These are phyloP conservation scores for Oncorhynchus nerka DNA, from an alignment of 2,113 vertebrate species.

Conservation along the genomic window DNA sequence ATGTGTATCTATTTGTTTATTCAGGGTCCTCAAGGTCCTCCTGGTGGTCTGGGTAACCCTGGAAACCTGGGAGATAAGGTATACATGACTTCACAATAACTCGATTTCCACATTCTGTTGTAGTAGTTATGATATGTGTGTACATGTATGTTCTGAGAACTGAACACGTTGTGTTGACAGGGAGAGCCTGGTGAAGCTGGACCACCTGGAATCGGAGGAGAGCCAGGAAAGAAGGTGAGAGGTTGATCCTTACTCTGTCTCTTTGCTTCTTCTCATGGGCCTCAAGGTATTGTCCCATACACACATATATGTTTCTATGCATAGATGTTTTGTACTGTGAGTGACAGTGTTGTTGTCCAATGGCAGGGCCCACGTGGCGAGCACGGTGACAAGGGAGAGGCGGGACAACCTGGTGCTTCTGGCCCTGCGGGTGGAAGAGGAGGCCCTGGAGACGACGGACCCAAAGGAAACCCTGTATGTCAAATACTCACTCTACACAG, in stretches of 20 bases:
- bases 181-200: conserved; percentile 93
- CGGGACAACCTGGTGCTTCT: conserved; percentile 87
- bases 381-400: conserved; percentile 94
- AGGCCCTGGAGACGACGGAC: conserved; percentile 94
- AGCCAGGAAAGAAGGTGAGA: conserved; percentile 85
- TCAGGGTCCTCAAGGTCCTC: conserved; percentile 90
- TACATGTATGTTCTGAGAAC: background rate
- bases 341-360: background rate
- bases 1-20: background rate
- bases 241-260: background rate
- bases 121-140: too few relatives aligned
- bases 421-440: conserved; percentile 95
- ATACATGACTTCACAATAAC: conserved; percentile 21
- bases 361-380: conserved; percentile 93
- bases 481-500: too few relatives aligned
- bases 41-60: conserved; percentile 93
- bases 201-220: conserved; percentile 90
- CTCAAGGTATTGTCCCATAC: too few relatives aligned
- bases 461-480: conserved; percentile 95
- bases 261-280: too few relatives aligned
- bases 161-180: conserved; percentile 60
- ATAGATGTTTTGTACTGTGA: fast-evolving
- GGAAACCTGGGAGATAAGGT: conserved; percentile 96
- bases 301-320: background rate
- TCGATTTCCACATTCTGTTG: too few relatives aligned